A percentile compares a stretch with the other conserved stretches of the same genome.
These are phyloP conservation scores for Tenthredo amoena DNA, from an alignment of 2,888 invertebrate genomes.

Conservation along the genomic window DNA sequence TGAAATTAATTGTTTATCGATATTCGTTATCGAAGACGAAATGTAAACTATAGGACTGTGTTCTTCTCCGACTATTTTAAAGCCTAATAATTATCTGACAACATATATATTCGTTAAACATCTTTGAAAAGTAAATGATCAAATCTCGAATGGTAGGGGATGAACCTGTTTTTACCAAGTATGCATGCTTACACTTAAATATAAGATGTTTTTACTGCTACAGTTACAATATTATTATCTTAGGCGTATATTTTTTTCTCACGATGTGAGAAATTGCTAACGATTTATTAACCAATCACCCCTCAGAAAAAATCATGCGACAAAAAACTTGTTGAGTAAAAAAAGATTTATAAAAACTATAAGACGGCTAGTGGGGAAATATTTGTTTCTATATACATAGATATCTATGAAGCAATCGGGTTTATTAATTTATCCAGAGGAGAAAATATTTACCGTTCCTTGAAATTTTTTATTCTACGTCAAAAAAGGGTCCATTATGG, in stretches of 20 bases:
- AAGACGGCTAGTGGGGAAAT: neutral
- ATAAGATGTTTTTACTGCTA: constrained; percentile 19
- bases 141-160: constrained; percentile 23
- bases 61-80: neutral
- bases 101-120: neutral
- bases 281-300: neutral
- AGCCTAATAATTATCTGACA: neutral
- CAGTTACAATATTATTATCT: constrained; percentile 23
- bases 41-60: neutral
- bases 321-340: neutral
- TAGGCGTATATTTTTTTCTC: neutral
- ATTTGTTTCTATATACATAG: neutral
- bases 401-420: too few relatives aligned
- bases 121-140: neutral
- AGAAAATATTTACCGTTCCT: neutral
- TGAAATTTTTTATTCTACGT: neutral
- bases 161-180: constrained; percentile 27
- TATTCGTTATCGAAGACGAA: neutral
- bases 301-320: neutral
- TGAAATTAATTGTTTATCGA: neutral
- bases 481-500: neutral
- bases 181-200: constrained; percentile 1
- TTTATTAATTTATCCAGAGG: neutral
- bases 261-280: neutral
- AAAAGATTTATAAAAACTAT: neutral